Percentiles rank a stretch among this genome's conserved stretches.
phyloP scores from a whole-genome alignment of 2,797 vertebrate species.

The Neostethus bicornis region DNA sequence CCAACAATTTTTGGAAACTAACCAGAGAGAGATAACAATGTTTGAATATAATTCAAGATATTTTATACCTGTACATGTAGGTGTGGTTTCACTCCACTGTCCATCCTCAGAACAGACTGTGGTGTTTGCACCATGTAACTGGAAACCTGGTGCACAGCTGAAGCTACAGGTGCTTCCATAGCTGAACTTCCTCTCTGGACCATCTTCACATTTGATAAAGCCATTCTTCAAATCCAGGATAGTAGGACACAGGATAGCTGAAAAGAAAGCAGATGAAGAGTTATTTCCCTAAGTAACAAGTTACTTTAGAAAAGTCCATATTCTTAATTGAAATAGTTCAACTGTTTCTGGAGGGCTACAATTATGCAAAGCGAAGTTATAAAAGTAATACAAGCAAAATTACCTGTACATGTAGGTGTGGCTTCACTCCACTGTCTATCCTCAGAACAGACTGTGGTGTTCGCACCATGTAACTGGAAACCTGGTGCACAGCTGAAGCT shows the following conservation, averaged over 20 bases:
- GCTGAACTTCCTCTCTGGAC: neutral
- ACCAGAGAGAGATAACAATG: too few relatives aligned
- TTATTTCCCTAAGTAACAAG: too few relatives aligned
- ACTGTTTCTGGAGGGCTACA: too few relatives aligned
- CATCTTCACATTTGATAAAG: neutral
- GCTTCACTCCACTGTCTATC: conserved; percentile 70
- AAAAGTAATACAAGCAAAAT: too few relatives aligned
- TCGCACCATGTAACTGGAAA: conserved; percentile 50
- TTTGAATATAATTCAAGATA: too few relatives aligned
- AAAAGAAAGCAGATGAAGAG: too few relatives aligned
- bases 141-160: conserved; percentile 56
- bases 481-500: conserved; percentile 59
- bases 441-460: conserved; percentile 55
- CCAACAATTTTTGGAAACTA: too few relatives aligned
- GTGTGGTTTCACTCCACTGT: conserved; percentile 60
- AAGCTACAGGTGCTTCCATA: conserved; percentile 41
- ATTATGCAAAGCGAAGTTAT: too few relatives aligned
- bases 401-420: conserved; percentile 50
- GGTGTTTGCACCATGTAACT: conserved; percentile 48
- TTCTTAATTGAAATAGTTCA: too few relatives aligned
- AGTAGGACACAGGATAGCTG: too few relatives aligned
- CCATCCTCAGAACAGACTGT: conserved; percentile 67
- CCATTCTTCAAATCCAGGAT: neutral
- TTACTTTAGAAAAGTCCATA: too few relatives aligned
- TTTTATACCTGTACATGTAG: too few relatives aligned